Evolutionary conservation across 2,113 vertebrate species (phyloP).

Genomic region (Poeciliopsis retropinna): DNA sequence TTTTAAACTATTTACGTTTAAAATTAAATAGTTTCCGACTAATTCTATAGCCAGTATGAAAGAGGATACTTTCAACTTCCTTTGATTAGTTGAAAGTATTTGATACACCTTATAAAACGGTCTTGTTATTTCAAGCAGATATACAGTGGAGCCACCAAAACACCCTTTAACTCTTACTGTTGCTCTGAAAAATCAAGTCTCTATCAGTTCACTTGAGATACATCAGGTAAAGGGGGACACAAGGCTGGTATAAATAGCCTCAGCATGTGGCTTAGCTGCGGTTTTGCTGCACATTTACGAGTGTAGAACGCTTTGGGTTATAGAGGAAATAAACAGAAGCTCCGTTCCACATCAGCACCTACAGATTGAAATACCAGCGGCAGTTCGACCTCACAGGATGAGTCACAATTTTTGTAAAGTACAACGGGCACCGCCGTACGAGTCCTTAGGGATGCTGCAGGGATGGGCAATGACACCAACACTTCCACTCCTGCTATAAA

Average conservation of each 20-base stretch:
- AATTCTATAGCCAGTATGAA: no score
- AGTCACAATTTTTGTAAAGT: slow-evolving; percentile 37
- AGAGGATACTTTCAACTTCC: no score
- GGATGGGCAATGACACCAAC: slow-evolving; percentile 17
- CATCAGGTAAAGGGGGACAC: neutral
- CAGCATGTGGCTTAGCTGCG: neutral
- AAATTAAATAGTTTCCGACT: no score
- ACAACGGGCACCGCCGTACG: slow-evolving; percentile 15
- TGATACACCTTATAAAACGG: neutral
- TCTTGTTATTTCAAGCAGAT: neutral
- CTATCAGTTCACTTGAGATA: neutral
- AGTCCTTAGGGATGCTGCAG: slow-evolving; percentile 18
- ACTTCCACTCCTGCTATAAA: slow-evolving; percentile 9
- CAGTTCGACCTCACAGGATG: slow-evolving; percentile 17
- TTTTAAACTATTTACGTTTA: no score
- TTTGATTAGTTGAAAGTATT: neutral
- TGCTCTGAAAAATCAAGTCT: neutral
- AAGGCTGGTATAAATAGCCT: slow-evolving; percentile 22
- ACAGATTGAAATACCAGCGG: slow-evolving; percentile 30
- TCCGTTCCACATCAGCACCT: neutral
- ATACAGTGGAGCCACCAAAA: neutral
- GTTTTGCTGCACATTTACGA: slow-evolving; percentile 13
- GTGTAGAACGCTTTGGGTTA: slow-evolving; percentile 17
- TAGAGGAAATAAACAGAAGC: slow-evolving; percentile 37
- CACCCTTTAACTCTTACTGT: neutral